Conservation (phyloP, 2,113 vertebrate genomes). For the Phyllopteryx taeniolatus region DNA sequence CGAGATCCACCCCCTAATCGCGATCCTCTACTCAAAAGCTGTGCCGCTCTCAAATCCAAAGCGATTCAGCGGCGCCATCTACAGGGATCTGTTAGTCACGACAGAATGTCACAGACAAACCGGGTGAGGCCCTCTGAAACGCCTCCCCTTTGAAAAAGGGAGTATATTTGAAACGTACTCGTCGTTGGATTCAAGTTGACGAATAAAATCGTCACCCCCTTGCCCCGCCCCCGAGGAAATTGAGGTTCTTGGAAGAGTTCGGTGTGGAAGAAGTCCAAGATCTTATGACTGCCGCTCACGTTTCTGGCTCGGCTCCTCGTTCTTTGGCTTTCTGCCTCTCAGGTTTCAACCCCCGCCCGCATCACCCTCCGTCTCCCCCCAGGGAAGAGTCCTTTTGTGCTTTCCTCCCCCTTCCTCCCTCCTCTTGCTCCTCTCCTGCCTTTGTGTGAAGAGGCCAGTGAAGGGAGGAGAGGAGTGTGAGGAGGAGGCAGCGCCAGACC, state of each 20-base stretch:
- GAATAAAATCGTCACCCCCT: too few relatives aligned
- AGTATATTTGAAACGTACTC: neutral
- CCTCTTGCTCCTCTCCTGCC: constrained; percentile 27
- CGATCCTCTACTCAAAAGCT: neutral
- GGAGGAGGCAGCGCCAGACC: constrained; percentile 8
- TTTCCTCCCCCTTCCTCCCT: constrained; percentile 26
- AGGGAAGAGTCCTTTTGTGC: constrained; percentile 66
- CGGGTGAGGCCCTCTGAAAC: too few relatives aligned
- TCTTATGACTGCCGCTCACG: neutral
- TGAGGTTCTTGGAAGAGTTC: neutral
- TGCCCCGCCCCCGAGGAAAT: too few relatives aligned
- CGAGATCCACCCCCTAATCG: neutral
- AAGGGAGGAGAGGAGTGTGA: constrained; percentile 35
- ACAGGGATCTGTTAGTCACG: neutral
- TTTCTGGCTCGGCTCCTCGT: constrained; percentile 41
- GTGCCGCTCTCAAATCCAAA: neutral
- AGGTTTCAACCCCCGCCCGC: constrained; percentile 43
- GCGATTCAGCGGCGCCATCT: neutral
- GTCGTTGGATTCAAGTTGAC: too few relatives aligned
- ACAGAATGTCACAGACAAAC: neutral
- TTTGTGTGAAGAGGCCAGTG: constrained; percentile 70
- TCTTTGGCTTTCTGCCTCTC: constrained; percentile 65
- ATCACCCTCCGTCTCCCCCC: constrained; percentile 46
- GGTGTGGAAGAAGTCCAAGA: neutral
- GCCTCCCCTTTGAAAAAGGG: too few relatives aligned